Base-by-base conservation (phyloP, 1,140 invertebrate species). In the Harlomillsia oculata region DNA sequence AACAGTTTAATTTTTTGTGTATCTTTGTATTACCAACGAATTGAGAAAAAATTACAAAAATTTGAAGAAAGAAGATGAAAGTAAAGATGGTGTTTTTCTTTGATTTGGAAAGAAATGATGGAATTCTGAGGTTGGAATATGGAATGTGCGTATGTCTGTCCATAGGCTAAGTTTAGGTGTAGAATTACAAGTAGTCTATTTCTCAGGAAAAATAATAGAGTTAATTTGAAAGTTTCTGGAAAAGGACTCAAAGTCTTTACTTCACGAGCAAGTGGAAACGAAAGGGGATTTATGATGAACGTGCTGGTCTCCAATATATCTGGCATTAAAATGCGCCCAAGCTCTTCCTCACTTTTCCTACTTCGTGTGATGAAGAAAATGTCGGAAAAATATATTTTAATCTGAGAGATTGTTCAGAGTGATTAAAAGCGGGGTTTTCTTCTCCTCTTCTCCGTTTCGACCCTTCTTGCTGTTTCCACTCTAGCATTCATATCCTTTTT, bases 381-480 rank as follows among this genome's bases (percentile, higher is more conserved):
- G 40, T 54, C 49, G 46, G 59, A 61, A 61, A 61, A 61, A 61
- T 61, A 61, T 53, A 61, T 61, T 61, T 56, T 61, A 61, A 61
- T 61, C 59, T 61, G 53, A 30, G 48, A 58, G 50, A 44, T 53
- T 53, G 57, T 59, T 51, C 30, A 53, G 37, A 45, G 57, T 46
- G 57, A 59, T 59, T 59, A 59, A 59, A 59, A 53, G 34, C 57
- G 54, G 28, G 28, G 40, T 57, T 58, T 41, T 29, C 48, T 44
- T 26, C 39, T 50, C 30, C 49, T 18, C 43, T 23, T 34, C n/a
- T n/a, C n/a, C 32, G 32, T 34, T n/a, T n/a, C n/a, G n/a, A n/a
- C n/a, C 32, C 41, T 41, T 18, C 28, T 55, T 30, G 13, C 53
- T 55, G n/a, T 25, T 23, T 55, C 11, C 30, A 20, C 30, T 55